Evolutionary conservation across 1,140 invertebrate species (phyloP), one percentile per base, ranked within the genome.

Genomic region (Tyrophagus putrescentiae): DNA sequence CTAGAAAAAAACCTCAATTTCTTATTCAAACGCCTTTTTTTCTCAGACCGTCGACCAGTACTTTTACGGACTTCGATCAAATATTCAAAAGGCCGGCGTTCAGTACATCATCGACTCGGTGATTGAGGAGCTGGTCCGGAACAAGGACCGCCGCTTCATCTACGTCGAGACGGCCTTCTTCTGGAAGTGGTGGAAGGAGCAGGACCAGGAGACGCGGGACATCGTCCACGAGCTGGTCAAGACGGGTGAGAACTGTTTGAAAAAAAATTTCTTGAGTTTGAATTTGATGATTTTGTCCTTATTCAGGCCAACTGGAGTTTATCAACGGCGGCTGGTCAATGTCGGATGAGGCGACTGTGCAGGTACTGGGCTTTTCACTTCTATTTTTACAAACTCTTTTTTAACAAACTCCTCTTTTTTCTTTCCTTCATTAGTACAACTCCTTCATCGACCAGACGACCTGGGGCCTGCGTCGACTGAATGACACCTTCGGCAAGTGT

Each of bases 241-340:
- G 58, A 60, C 64, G 64, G 90, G 88, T 4, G 80, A 84, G 63
- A 72, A 42, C 11, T n/a, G 18, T 25, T 32, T 54, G 6, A 34
- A 6, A 27, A 9, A 33, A n/a, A n/a, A n/a, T n/a, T n/a, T n/a
- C n/a, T n/a, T 42, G 13, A 54, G 9, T 33, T 42, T 54, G 23
- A 32, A 54, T n/a, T 11, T 33, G 9, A 33, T 18, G 11, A 13
- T 32, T 25, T 54, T 6, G 6, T 7, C 11, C 39, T 54, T 6
- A 54, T 23, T 21, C 6, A 23, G 88, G 89, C n/a, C 79, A 88
- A 44, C 75, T 98, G 21, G 93, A 98, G 72, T 87, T 98, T 65
- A 85, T 88, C 0, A 93, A 88, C 0, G 93, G 92, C 3, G 93
- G 92, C 28, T 98, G 92, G 92, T 91, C 96, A 0, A 91, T 93